These are phyloP conservation scores for Trachelipus rathkii DNA, from an alignment of 1,140 invertebrate species.

Conservation along the genomic window DNA sequence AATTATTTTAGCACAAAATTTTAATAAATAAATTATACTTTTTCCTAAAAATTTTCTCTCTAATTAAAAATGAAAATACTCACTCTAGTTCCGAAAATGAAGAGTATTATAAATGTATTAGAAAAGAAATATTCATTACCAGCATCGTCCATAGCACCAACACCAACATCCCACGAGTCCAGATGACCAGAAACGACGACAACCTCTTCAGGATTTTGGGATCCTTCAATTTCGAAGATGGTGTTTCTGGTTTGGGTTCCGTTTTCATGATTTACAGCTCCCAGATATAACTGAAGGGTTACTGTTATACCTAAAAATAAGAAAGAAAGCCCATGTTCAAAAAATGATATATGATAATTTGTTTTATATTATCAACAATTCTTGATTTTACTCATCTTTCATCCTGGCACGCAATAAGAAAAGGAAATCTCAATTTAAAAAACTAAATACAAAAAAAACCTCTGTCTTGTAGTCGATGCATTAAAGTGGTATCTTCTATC, in stretches of 20 bases:
- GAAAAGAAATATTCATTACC: slow-evolving; percentile 35
- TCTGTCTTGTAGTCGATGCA: slow-evolving; percentile 61
- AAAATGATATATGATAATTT: too few relatives aligned
- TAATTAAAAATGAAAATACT: too few relatives aligned
- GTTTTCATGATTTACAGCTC: slow-evolving; percentile 54
- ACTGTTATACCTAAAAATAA: slow-evolving; percentile 52
- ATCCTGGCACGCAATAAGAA: too few relatives aligned
- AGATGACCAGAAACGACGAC: slow-evolving; percentile 80
- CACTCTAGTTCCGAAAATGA: too few relatives aligned
- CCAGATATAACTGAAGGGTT: slow-evolving; percentile 57
- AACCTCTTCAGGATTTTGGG: slow-evolving; percentile 58
- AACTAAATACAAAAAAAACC: slow-evolving; percentile 48
- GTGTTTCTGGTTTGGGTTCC: slow-evolving; percentile 64
- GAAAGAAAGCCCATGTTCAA: too few relatives aligned
- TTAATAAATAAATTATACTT: too few relatives aligned
- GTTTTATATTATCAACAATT: too few relatives aligned
- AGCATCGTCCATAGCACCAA: slow-evolving; percentile 84
- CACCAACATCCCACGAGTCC: slow-evolving; percentile 85
- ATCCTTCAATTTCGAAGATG: slow-evolving; percentile 65
- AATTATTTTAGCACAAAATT: too few relatives aligned
- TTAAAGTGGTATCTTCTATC: slow-evolving; percentile 70
- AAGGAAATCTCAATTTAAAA: too few relatives aligned
- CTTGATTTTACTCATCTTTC: too few relatives aligned
- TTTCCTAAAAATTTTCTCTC: too few relatives aligned
- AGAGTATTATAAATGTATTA: too few relatives aligned